Evolutionary conservation across 2,888 invertebrate species (phyloP), one percentile per base, ranked within the genome.

Genomic region (Epirrhoe alternata): DNA sequence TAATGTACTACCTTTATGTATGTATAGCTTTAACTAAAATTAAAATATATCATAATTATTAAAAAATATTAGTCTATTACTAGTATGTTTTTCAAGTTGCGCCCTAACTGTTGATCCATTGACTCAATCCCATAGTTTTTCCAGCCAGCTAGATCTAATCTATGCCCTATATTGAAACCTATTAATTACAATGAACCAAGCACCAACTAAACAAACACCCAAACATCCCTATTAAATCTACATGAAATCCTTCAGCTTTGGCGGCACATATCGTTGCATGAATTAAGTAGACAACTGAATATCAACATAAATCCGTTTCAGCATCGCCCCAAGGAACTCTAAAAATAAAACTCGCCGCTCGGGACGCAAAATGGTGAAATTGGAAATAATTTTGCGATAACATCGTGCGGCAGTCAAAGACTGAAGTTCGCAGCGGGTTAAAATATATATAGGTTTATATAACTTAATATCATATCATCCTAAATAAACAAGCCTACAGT

Each of bases 311-410:
- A 68, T 64, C 60, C 64, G 64, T 64, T 64, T 12, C 16, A 1
- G 14, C 53, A 57, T 35, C 57, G 57, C 61, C 68, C 42, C 14
- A 31, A 35, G 57, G 68, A 57, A 71, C 69, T 61, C 68, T 68
- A 63, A 68, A 82, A 82, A 81, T 77, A 82, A 82, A 82, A 78
- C 74, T 82, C 79, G 78, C 78, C 79, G 79, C 81, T 81, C 80
- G 84, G 80, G 87, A 86, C 86, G 90, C 91, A 88, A 91, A 91
- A 91, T 86, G 93, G 92, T 90, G 91, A 93, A 93, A 93, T 93
- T 92, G 90, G 91, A 91, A 92, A 93, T 92, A 89, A 92, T 92
- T 92, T 92, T 79, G 85, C 87, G 93, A 93, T 93, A 92, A 83
- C 86, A 93, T 93, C 93, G 85, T 59, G 57, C 57, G 77, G 83